Base-by-base conservation (phyloP, 2,113 vertebrate species). In the Solea solea region DNA sequence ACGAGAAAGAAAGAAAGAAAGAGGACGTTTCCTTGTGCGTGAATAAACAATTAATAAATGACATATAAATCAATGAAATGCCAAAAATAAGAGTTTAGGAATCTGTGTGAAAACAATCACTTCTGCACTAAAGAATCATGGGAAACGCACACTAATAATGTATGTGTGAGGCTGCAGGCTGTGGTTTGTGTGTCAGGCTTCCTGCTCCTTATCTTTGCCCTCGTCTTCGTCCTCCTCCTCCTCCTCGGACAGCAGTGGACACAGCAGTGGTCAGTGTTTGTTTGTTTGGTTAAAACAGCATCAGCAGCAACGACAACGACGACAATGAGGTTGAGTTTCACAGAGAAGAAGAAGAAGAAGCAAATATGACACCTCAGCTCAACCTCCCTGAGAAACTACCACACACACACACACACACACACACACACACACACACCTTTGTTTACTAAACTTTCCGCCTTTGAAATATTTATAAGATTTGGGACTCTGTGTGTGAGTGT, bases 341-440 rank as follows among this genome's bases (percentile, higher is more conserved):
- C 39, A 51, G 39, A 50, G 34, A 59, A 27, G 45, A 74, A 56
- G 28, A 69, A 28, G 42, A 25, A 69, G 60, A 64, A 27, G 65
- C 62, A 69, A 84, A 91, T 72, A 73, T 84, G 88, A 90, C 80
- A 87, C 87, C 80, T 76, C 77, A 16, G 28, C 69, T 74, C 60
- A 76, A 69, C 69, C 58, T 76, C 78, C 28, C 73, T 89, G 83
- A 89, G 85, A 92, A 85, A 87, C 80, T 39, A 14, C 25, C n/a
- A 61, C 27, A 66, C 59, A 58, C 41, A 34, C 72, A 63, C 62
- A 75, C 53, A 66, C 59, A 74, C 69, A 56, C 69, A 57, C 64
- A 60, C 60, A 60, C 64, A 72, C 67, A 64, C 40, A 66, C 53
- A 73, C 52, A 72, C 55, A 63, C 69, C 44, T 46, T 46, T 46